Conservation (phyloP, 2,113 vertebrate species). For the Camelus bactrianus region DNA sequence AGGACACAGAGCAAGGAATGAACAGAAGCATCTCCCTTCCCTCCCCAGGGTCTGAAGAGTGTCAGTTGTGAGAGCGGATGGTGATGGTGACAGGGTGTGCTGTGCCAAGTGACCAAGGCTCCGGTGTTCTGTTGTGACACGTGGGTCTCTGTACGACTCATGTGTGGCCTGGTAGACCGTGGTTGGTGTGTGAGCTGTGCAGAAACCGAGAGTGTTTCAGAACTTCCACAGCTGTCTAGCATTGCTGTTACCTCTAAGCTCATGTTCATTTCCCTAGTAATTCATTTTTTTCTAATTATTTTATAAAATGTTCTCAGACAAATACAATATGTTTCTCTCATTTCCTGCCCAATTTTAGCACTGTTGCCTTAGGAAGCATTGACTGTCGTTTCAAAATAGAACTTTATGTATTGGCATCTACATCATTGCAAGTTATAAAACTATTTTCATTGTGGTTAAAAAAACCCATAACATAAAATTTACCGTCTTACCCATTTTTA, state of each 20-base stretch:
- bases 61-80: neutral
- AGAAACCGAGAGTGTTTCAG: neutral
- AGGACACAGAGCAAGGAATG: neutral
- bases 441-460: neutral
- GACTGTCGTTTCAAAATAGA: conserved; percentile 30
- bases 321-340: neutral
- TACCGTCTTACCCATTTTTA: neutral
- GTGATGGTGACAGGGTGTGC: neutral
- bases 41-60: neutral
- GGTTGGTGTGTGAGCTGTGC: neutral
- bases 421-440: neutral
- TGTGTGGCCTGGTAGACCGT: neutral
- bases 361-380: neutral
- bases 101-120: neutral
- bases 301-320: conserved; percentile 18
- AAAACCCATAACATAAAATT: neutral
- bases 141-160: neutral
- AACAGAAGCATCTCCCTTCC: rapidly evolving
- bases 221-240: neutral
- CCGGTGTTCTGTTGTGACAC: neutral
- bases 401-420: neutral
- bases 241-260: neutral
- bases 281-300: conserved; percentile 33
- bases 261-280: neutral
- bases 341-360: neutral